Evolutionary conservation across 2,113 vertebrate species (phyloP).

Genomic region (Sula dactylatra): DNA sequence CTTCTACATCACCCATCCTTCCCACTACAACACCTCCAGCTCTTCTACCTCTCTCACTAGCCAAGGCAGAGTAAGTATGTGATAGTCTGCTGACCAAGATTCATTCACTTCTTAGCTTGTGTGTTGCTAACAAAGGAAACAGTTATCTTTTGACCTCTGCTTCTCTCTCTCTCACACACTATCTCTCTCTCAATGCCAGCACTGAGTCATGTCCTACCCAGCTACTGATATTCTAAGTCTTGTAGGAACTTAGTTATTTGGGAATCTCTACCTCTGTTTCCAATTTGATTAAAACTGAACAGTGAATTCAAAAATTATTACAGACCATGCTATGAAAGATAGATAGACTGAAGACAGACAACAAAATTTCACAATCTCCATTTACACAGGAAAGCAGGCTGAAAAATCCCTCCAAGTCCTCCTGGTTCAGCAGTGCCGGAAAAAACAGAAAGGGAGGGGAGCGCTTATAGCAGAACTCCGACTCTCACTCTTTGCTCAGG

Average conservation of each 20-base stretch:
- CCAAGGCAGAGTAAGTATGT: neutral
- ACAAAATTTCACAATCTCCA: neutral
- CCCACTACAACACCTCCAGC: neutral
- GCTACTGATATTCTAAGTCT: neutral
- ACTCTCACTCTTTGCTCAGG: fast-evolving
- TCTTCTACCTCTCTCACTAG: neutral
- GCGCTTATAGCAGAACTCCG: fast-evolving
- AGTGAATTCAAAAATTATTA: neutral
- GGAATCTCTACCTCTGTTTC: neutral
- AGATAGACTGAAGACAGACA: neutral
- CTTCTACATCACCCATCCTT: neutral
- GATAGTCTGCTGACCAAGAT: neutral
- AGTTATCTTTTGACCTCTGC: neutral
- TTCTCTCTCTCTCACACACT: neutral
- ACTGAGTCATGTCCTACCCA: neutral
- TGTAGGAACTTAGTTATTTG: neutral
- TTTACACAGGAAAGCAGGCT: neutral
- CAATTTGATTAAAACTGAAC: neutral
- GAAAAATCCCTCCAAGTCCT: neutral
- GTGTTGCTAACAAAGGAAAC: neutral
- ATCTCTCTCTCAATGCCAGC: neutral
- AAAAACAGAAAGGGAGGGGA: neutral
- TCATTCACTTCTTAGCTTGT: neutral
- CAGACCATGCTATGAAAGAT: neutral
- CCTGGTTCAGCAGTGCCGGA: neutral